These are phyloP conservation scores for Callinectes sapidus DNA, from an alignment of 2,888 invertebrate genomes.

Conservation along the genomic window DNA sequence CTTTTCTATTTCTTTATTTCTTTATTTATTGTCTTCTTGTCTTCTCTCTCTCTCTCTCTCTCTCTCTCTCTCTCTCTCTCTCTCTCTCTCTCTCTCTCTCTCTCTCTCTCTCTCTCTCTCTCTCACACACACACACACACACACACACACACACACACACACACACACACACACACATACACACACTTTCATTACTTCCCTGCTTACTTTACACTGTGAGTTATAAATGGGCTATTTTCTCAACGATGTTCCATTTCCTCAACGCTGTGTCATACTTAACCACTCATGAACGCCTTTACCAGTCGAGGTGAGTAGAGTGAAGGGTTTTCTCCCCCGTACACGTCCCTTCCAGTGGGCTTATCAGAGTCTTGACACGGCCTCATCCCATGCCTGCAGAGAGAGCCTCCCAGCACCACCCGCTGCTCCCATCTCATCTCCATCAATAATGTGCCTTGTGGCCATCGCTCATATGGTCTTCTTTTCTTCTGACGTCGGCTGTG, in stretches of 20 bases:
- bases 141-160: too few relatives aligned
- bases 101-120: too few relatives aligned
- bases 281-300: neutral
- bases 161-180: too few relatives aligned
- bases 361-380: neutral
- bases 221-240: neutral
- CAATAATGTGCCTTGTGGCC: constrained; percentile 4
- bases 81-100: too few relatives aligned
- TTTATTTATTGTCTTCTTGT: neutral
- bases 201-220: neutral
- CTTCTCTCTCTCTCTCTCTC: too few relatives aligned
- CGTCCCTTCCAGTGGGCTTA: neutral
- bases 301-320: neutral
- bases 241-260: neutral
- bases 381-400: neutral
- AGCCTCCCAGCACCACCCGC: neutral
- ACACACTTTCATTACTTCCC: too few relatives aligned
- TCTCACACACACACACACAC: too few relatives aligned
- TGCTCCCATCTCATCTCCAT: neutral
- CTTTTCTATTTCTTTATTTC: neutral
- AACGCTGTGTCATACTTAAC: neutral
- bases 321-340: neutral
- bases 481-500: neutral
- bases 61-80: too few relatives aligned
- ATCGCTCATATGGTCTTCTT: neutral